A percentile compares a stretch with the other conserved stretches of the same genome.
These are phyloP conservation scores for Porites lobata DNA, from an alignment of 92 coral and sea anemone species.

Conservation along the genomic window DNA sequence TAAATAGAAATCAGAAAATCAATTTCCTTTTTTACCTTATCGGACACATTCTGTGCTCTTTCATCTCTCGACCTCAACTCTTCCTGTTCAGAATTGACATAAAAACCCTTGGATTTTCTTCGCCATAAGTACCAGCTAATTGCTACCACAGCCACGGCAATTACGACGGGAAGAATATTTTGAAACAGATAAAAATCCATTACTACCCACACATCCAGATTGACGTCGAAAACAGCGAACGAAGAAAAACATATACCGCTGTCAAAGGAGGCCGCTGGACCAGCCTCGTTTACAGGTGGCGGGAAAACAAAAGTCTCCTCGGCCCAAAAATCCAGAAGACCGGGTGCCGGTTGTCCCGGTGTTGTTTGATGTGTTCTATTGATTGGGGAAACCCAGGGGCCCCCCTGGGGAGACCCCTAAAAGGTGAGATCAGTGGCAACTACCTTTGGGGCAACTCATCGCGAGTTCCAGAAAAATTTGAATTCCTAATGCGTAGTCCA, in stretches of 20 bases:
- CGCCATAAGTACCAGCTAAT: constrained; percentile 44
- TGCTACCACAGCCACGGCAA: constrained; percentile 46
- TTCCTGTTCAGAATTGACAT: constrained; percentile 8
- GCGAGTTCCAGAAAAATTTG: no score
- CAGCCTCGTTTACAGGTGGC: constrained; percentile 49
- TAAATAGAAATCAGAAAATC: no score
- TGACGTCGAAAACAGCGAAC: not conserved
- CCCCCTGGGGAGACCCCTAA: no score
- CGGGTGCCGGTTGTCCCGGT: no score
- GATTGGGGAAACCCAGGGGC: no score
- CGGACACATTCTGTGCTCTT: not conserved
- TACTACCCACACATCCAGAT: constrained; percentile 12
- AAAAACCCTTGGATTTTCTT: not conserved
- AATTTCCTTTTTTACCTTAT: constrained; percentile 8
- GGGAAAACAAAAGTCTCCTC: constrained; percentile 17
- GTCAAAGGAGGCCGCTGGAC: constrained; percentile 43
- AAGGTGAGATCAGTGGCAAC: no score
- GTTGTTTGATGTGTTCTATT: no score
- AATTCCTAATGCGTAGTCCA: no score
- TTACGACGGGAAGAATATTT: constrained; percentile 18
- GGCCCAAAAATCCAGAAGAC: no score
- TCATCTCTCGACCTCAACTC: not conserved
- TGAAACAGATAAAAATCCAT: not conserved
- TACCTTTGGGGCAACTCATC: no score
- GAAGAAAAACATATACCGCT: not conserved